A percentile compares a stretch with the other conserved stretches of the same genome.
phyloP scores from a whole-genome alignment of 2,888 invertebrate species.

The Andrena haemorrhoa region DNA sequence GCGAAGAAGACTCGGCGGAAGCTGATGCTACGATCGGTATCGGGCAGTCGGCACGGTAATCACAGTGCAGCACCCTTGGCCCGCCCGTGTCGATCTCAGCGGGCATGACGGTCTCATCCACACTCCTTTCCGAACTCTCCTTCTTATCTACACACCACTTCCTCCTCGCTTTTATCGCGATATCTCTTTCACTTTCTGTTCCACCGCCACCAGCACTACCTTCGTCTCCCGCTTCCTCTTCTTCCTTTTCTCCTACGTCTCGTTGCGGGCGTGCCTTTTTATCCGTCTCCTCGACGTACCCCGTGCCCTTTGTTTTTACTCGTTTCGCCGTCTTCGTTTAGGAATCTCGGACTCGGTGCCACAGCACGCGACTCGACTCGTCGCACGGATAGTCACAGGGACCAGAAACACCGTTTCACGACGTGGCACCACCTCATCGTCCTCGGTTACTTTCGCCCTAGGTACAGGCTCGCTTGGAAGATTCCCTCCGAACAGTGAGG shows the following conservation, averaged over 20 bases:
- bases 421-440: conserved; percentile 57
- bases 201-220: not conserved
- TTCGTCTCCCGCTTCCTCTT: not conserved
- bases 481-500: conserved; percentile 45
- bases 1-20: conserved; percentile 40
- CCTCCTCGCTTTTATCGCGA: conserved; percentile 24
- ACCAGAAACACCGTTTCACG: not conserved
- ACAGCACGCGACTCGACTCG: conserved; percentile 8
- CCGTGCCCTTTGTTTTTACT: too few relatives aligned
- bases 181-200: conserved; percentile 29
- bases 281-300: not conserved
- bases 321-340: not conserved
- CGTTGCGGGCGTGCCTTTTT: not conserved
- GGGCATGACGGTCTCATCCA: conserved; percentile 83
- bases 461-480: conserved; percentile 17
- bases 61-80: conserved; percentile 82
- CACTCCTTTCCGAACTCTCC: conserved; percentile 67
- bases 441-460: conserved; percentile 58
- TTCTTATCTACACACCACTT: conserved; percentile 53
- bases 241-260: not conserved
- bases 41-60: conserved; percentile 79
- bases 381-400: conserved; percentile 4
- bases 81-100: conserved; percentile 82
- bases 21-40: conserved; percentile 66
- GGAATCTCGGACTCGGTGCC: not conserved